phyloP scores from a whole-genome alignment of 1,140 invertebrate species.

The Achatina immaculata region DNA sequence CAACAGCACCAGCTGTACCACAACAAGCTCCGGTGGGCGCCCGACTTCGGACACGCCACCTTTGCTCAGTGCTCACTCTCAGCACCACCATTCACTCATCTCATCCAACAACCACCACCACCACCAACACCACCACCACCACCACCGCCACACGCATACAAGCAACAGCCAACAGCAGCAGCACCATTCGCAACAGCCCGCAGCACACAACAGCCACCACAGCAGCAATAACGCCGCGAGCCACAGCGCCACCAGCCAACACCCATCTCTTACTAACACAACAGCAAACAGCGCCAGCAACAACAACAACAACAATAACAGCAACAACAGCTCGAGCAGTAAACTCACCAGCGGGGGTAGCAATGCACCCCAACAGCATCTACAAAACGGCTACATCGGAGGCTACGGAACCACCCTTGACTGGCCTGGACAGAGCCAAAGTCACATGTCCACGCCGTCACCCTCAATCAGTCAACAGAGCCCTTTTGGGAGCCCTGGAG shows the following conservation, averaged over 20 bases:
- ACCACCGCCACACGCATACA: neutral
- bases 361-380: neutral
- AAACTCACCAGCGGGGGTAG: neutral
- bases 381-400: neutral
- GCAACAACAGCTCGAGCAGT: neutral
- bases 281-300: slow-evolving; percentile 7
- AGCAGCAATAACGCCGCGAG: slow-evolving; percentile 1
- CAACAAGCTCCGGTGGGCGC: neutral
- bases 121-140: neutral
- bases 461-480: slow-evolving; percentile 34
- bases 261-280: neutral
- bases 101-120: slow-evolving; percentile 15
- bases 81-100: slow-evolving; percentile 18
- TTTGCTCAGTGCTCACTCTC: slow-evolving; percentile 13
- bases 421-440: slow-evolving; percentile 11
- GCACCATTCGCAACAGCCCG: neutral
- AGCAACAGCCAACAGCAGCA: slow-evolving; percentile 4
- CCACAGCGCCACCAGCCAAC: slow-evolving; percentile 6
- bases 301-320: slow-evolving; percentile 3
- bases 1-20: neutral
- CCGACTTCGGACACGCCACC: neutral
- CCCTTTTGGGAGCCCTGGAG: slow-evolving; percentile 37
- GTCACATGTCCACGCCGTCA: slow-evolving; percentile 37
- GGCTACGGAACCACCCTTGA: slow-evolving; percentile 6
- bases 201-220: slow-evolving; percentile 28